Percentiles rank a stretch among this genome's conserved stretches.
These are phyloP conservation scores for Stenchaetothrips biformis DNA, from an alignment of 2,888 invertebrate genomes.

Conservation along the genomic window DNA sequence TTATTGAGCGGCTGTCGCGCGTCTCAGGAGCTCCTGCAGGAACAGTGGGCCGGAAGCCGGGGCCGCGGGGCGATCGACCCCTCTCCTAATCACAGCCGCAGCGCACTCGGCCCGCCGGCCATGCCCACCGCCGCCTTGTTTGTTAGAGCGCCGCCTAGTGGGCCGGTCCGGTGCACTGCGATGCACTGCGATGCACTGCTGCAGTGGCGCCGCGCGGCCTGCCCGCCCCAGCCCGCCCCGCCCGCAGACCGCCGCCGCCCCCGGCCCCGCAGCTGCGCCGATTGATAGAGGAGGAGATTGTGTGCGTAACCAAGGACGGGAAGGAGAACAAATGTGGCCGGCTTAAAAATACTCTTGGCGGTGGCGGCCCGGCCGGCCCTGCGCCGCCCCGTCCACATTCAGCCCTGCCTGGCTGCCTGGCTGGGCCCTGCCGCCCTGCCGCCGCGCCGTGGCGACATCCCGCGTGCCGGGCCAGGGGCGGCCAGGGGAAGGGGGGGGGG, in stretches of 20 bases:
- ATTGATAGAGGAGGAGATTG: not conserved
- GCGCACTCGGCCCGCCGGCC: no score
- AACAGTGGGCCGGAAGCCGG: no score
- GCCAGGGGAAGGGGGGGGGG: no score
- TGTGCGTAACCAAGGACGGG: slow-evolving; percentile 14
- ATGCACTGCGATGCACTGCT: no score
- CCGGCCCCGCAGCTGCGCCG: not conserved
- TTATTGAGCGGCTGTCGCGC: no score
- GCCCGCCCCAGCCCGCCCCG: not conserved
- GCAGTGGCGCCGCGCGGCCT: not conserved
- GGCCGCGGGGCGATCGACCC: no score
- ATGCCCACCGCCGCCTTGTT: no score
- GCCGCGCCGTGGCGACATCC: slow-evolving; percentile 13
- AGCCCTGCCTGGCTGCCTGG: not conserved
- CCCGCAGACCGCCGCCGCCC: not conserved
- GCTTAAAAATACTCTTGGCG: slow-evolving; percentile 20
- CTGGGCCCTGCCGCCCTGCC: not conserved
- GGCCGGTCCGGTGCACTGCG: no score
- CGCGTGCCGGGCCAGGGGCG: not conserved
- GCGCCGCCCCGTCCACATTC: no score
- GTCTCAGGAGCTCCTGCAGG: no score
- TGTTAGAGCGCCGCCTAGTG: no score
- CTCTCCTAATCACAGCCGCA: no score
- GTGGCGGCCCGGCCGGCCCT: not conserved
- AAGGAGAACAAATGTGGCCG: slow-evolving; percentile 9